Evolutionary conservation across 1,140 invertebrate species (phyloP).

Genomic region (Leucophenga varia): DNA sequence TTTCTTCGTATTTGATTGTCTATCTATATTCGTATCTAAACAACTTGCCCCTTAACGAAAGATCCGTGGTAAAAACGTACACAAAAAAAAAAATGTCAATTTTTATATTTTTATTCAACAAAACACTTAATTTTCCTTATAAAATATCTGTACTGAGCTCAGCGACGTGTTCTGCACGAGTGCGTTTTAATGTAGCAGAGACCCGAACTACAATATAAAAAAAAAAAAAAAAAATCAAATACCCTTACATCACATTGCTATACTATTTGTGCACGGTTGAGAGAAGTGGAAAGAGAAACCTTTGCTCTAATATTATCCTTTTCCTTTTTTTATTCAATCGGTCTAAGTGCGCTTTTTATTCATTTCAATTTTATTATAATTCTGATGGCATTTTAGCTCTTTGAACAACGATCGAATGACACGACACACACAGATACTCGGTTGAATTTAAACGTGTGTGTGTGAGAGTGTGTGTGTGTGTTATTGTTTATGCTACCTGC

Average conservation of each 20-base stretch:
- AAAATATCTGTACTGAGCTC: neutral
- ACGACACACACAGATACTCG: conserved; percentile 3
- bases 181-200: too few relatives aligned
- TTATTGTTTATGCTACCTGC: conserved; percentile 28
- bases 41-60: conserved; percentile 18
- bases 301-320: neutral
- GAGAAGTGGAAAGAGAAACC: neutral
- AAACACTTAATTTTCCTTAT: conserved; percentile 40
- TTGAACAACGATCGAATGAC: conserved; percentile 1
- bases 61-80: too few relatives aligned
- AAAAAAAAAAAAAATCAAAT: neutral
- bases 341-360: conserved; percentile 2
- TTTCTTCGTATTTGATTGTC: conserved; percentile 6
- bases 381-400: conserved; percentile 14
- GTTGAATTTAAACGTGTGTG: too few relatives aligned
- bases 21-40: conserved; percentile 6
- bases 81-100: conserved; percentile 49
- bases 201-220: conserved; percentile 5
- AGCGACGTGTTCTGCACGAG: conserved; percentile 44
- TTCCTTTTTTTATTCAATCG: conserved; percentile 3
- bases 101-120: conserved; percentile 37
- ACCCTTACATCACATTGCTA: neutral
- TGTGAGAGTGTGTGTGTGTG: conserved; percentile 16
- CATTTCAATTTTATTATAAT: conserved; percentile 14
- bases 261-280: conserved; percentile 7